Evolutionary conservation across 2,888 invertebrate genomes (phyloP), one percentile per base, ranked within the genome.

Genomic region (Tipula unca): DNA sequence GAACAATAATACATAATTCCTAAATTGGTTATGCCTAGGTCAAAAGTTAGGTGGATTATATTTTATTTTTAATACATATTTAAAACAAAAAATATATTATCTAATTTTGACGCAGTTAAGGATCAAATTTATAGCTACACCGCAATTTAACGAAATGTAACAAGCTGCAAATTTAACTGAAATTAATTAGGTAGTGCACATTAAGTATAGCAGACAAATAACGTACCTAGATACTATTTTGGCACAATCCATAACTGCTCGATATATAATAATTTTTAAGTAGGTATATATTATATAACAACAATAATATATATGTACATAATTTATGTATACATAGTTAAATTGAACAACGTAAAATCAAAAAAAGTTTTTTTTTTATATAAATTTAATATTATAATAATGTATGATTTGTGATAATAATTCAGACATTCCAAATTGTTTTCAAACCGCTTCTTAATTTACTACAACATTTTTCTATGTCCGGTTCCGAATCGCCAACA

Each of bases 391-490:
- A 48, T 48, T 6, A 48, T 48, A 17, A 48, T 17, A 17, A 17
- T 32, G 32, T 32, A 32, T 32, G 5, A 17, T 5, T 17, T 54
- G 17, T 25, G 69, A 69, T 25, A 69, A 69, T 54, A 25, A 69
- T 29, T 83, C 32, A 83, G 42, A 85, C 17, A 48, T 85, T 39
- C 85, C 85, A 85, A 39, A 85, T 39, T 3, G 36, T 85, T 85
- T 85, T 85, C 8, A 85, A 29, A 13, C 87, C 87, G 5, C 20
- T 87, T 87, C 87, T 88, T 25, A 88, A 87, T 87, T 87, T 88
- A 35, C 86, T 86, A 83, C 88, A 88, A 82, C 89, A 88, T 14
- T 87, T 87, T 85, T 88, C 88, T 84, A 87, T 88, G 86, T 87
- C 88, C 84, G 86, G 87, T 85, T 88, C 88, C 6, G 87, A 87